These are phyloP conservation scores for Gobius niger DNA, from an alignment of 2,113 vertebrate genomes.

Conservation along the genomic window DNA sequence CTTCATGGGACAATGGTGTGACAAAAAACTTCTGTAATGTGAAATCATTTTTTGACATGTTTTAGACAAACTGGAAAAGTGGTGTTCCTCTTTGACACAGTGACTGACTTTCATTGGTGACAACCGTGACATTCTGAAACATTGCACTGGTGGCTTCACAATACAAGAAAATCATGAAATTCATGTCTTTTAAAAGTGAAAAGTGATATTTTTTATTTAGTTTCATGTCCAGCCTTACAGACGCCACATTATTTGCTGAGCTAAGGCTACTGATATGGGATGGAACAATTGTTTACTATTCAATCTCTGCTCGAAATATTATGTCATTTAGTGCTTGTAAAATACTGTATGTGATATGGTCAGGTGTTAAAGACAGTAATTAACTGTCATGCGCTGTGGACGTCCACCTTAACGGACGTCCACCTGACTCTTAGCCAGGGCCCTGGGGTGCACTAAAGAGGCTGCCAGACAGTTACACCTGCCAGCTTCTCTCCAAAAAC, in stretches of 20 bases:
- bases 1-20: constrained; percentile 13
- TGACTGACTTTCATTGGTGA: background rate
- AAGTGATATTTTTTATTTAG: background rate
- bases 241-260: background rate
- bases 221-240: background rate
- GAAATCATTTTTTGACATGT: constrained; percentile 9
- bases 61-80: background rate
- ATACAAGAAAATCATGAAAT: background rate
- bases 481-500: constrained; percentile 47
- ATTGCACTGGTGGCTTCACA: background rate
- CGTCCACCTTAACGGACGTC: constrained; percentile 50
- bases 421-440: constrained; percentile 48
- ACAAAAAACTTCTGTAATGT: constrained; percentile 7
- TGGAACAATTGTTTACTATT: constrained; percentile 3
- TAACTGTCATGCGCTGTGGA: constrained; percentile 46
- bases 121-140: background rate
- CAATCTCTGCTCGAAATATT: constrained; percentile 6
- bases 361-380: constrained; percentile 51
- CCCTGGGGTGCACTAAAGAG: constrained; percentile 52
- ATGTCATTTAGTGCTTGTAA: constrained; percentile 17
- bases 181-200: background rate
- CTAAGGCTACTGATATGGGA: background rate
- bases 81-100: background rate
- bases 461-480: constrained; percentile 53
- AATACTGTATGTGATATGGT: constrained; percentile 11